phyloP scores from a whole-genome alignment of 2,797 vertebrate genomes.

The Astyanax mexicanus region DNA sequence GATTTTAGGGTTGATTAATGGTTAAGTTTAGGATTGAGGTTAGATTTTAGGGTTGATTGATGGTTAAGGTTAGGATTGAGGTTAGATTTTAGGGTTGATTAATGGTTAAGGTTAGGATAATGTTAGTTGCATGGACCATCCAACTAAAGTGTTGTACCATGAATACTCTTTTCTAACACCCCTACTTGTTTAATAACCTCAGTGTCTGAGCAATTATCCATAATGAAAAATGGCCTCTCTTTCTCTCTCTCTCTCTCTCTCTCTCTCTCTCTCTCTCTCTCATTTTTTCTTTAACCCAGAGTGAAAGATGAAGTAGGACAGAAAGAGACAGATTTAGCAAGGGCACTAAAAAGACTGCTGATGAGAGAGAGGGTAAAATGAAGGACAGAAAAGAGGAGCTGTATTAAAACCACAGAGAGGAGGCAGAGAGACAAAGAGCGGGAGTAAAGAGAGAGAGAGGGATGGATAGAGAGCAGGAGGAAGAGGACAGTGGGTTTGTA shows the following conservation, averaged over 20 bases:
- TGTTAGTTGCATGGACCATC: no score
- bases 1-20: no score
- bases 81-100: no score
- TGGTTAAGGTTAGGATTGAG: no score
- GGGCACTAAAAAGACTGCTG: conserved; percentile 6
- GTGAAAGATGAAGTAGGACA: not conserved
- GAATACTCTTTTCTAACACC: no score
- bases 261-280: no score
- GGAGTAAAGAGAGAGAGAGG: conserved; percentile 4
- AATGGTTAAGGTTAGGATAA: no score
- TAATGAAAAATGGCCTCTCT: conserved; percentile 21
- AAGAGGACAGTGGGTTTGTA: conserved; percentile 16
- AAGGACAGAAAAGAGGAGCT: conserved; percentile 25
- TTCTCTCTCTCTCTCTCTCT: not conserved
- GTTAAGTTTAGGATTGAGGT: no score
- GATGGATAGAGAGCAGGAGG: conserved; percentile 12
- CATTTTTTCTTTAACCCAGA: no score
- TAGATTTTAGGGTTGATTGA: no score
- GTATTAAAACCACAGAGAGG: not conserved
- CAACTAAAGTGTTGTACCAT: no score
- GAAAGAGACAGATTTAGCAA: conserved; percentile 3
- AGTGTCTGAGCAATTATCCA: conserved; percentile 33
- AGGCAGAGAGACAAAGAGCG: conserved; percentile 30
- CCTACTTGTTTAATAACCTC: conserved; percentile 26
- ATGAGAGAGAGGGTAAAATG: conserved; percentile 3